Base-by-base conservation (phyloP, 2,888 invertebrate species). In the Synergus japonicus region DNA sequence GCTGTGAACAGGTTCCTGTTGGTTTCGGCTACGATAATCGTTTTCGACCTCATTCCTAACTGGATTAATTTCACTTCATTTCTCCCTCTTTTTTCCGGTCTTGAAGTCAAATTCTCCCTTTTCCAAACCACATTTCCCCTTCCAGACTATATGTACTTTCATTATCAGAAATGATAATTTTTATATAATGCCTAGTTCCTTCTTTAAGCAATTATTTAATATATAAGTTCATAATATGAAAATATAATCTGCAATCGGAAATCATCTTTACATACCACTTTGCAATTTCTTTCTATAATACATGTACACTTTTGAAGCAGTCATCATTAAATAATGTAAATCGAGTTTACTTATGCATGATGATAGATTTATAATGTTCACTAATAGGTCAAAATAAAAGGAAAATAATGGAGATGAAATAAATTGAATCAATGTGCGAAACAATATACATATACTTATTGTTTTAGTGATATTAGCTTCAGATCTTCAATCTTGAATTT, bases 1-100 rank as follows among this genome's bases (percentile, higher is more conserved):
- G 87, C 85, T 86, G 78, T 65, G 85, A 65, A 76, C 83, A 79
- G 83, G 88, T 84, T 87, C 82, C 87, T 87, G 87, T 86, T 88
- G 87, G 88, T 83, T 85, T 83, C 83, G 83, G 78, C 79, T 44
- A n/a, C 79, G 76, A 78, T 80, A 65, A 79, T 80, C 69, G 29
- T 29, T 49, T 37, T 73, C 49, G 29, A 54, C 69, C 49, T 67
- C 67, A 60, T 60, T 60, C 60, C 4, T 4, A 22, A 22, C 60
- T 60, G 22, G 60, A 60, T 44, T 41, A 67, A 12, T 44, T 67
- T 67, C 5, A 15, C 41, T 7, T 0, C 10, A 22, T 46, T 41
- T 22, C 10, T 44, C 18, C 7, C 44, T 22, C 12, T 13, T 44
- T 44, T 10, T 66, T 9, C 41, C 1, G 7, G 9, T 43, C 43